These are phyloP conservation scores for rat (Rattus norvegicus) DNA, from an alignment of 2,113 vertebrate species.

Conservation along the genomic window DNA sequence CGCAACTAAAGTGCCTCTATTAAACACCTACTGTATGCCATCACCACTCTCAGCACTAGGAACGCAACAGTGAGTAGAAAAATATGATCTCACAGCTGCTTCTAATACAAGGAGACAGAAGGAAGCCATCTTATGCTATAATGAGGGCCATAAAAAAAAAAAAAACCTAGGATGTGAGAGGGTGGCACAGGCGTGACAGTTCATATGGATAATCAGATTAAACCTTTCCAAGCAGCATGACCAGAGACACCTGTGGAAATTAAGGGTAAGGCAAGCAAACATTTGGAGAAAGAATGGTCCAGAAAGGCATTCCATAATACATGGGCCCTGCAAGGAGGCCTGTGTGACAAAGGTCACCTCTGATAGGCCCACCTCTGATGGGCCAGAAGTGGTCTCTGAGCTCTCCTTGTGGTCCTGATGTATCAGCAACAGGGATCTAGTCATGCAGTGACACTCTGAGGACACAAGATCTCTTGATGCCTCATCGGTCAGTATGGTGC, in stretches of 20 bases:
- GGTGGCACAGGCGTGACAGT: neutral
- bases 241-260: neutral
- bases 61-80: neutral
- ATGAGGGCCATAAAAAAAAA: neutral
- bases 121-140: neutral
- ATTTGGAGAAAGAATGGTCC: neutral
- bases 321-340: neutral
- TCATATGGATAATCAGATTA: neutral
- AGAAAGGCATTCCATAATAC: neutral
- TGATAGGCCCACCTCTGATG: neutral
- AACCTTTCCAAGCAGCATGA: neutral
- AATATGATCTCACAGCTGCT: neutral
- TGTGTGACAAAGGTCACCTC: neutral
- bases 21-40: neutral
- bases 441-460: too few relatives aligned
- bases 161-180: neutral
- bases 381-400: neutral
- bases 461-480: neutral
- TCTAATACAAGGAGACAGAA: neutral
- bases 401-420: neutral
- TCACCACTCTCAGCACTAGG: neutral
- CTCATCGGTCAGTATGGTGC: fast-evolving
- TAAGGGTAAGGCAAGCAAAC: neutral
- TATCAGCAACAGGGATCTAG: fast-evolving
- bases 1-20: neutral